Conservation (phyloP, 30 jellyfish, hydroid and myxozoan genomes). For the Pelagia noctiluca region DNA sequence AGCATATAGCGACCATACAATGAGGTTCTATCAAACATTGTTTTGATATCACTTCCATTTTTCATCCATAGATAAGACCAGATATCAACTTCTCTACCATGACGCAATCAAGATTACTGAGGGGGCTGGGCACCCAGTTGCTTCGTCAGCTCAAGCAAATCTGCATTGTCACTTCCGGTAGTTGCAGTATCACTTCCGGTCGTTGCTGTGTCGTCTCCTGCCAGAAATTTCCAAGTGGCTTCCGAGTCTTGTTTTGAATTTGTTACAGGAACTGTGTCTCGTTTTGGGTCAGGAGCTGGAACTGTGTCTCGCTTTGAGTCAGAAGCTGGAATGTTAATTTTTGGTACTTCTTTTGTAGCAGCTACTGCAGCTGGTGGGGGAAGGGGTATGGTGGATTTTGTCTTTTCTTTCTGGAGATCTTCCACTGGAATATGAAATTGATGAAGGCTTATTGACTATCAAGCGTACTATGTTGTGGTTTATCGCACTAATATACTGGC, state of each 20-base stretch:
- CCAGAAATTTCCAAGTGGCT: constrained; percentile 67
- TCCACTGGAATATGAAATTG: constrained; percentile 28
- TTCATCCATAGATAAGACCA: no score
- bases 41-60: no score
- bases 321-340: no score
- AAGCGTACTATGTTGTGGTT: no score
- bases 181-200: no score
- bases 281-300: not conserved
- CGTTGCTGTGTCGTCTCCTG: constrained; percentile 16
- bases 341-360: constrained; percentile 42
- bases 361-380: constrained; percentile 23
- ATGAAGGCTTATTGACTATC: not conserved
- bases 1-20: no score
- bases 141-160: constrained; percentile 52
- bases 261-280: not conserved
- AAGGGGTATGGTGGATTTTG: constrained; percentile 4
- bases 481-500: no score
- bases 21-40: no score
- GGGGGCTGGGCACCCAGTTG: constrained; percentile 53
- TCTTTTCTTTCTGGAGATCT: constrained; percentile 49
- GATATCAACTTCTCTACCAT: no score
- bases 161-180: constrained; percentile 66
- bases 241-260: constrained; percentile 46
- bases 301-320: not conserved
- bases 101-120: no score